phyloP scores from a whole-genome alignment of 2,113 vertebrate genomes.

The Zapus hudsonius region DNA sequence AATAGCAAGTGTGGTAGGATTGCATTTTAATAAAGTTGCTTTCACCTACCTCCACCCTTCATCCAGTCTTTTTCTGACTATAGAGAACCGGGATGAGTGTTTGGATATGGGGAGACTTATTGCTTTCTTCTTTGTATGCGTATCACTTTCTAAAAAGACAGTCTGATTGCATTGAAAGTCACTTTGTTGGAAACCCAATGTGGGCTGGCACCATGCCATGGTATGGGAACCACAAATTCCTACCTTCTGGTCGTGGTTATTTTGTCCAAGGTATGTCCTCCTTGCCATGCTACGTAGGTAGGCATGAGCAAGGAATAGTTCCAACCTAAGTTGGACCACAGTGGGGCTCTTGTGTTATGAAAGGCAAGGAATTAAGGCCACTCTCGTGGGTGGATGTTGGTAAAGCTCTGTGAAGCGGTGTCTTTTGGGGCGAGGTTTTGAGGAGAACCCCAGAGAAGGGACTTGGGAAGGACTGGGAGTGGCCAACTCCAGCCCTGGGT shows the following conservation, averaged over 20 bases:
- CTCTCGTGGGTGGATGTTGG: rapidly evolving
- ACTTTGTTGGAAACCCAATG: not conserved
- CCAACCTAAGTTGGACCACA: too few species aligned
- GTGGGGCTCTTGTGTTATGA: not conserved
- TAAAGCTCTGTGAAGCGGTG: not conserved
- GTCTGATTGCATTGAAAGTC: not conserved
- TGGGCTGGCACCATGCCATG: not conserved
- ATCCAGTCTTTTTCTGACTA: not conserved
- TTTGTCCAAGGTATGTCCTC: rapidly evolving
- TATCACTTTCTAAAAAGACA: not conserved
- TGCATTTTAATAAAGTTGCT: not conserved
- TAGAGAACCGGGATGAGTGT: not conserved
- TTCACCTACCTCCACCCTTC: not conserved
- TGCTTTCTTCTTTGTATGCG: not conserved
- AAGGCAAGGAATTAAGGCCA: not conserved
- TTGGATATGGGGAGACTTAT: not conserved
- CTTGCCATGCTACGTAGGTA: rapidly evolving
- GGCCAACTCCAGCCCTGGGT: not conserved
- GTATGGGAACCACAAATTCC: not conserved
- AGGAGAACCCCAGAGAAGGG: not conserved
- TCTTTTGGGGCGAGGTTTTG: not conserved
- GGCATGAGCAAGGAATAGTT: not conserved
- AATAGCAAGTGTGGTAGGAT: not conserved
- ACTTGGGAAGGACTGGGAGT: not conserved
- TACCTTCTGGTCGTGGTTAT: rapidly evolving